Conservation (phyloP, 1,140 invertebrate species). For the Babylonia areolata region DNA sequence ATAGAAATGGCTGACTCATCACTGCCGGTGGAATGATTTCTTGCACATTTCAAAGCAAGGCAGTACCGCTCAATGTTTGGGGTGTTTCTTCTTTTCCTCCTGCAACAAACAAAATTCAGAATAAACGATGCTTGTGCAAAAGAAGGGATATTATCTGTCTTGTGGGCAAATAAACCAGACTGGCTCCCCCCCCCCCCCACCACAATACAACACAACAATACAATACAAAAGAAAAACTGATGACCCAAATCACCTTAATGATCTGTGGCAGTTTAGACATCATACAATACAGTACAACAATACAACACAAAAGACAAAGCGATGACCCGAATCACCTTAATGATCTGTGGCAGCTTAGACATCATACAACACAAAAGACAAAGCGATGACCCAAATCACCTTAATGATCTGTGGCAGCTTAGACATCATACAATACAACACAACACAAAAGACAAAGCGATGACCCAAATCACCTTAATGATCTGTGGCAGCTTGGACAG, state of each 20-base stretch:
- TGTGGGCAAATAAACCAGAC: too few species aligned
- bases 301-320: neutral
- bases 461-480: conserved; percentile 52
- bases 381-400: conserved; percentile 36
- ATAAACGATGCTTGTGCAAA: too few species aligned
- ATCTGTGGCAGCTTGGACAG: conserved; percentile 63
- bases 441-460: neutral
- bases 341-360: too few species aligned
- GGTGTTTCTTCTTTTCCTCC: conserved; percentile 13
- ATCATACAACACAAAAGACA: neutral
- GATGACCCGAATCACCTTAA: too few species aligned
- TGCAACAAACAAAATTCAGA: neutral
- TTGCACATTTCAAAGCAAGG: too few species aligned
- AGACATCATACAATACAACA: conserved; percentile 12
- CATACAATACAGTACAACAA: neutral
- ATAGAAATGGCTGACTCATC: too few species aligned
- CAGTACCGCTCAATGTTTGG: neutral
- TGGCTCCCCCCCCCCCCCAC: too few species aligned
- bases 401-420: conserved; percentile 61
- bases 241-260: conserved; percentile 52
- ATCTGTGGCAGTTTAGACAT: conserved; percentile 63
- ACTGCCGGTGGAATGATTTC: too few species aligned
- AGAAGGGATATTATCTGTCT: too few species aligned
- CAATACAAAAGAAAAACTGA: neutral
- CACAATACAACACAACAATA: neutral